Evolutionary conservation across 1,140 invertebrate species (phyloP).

Genomic region (Zeugodacus cucurbitae): DNA sequence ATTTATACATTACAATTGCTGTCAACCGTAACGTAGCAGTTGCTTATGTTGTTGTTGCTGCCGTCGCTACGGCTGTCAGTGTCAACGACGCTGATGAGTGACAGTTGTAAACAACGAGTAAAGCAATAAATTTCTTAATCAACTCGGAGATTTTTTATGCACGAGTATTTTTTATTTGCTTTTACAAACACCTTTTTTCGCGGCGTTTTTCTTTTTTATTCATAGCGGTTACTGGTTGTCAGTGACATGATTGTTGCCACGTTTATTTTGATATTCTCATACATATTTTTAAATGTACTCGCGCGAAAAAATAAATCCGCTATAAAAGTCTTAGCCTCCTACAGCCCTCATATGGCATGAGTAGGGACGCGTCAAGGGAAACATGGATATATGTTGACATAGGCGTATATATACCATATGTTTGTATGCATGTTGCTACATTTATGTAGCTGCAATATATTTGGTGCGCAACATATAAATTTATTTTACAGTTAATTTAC

Average conservation of each 20-base stretch:
- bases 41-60: not conserved
- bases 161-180: not conserved
- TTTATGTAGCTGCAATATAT: not conserved
- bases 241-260: not conserved
- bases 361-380: not conserved
- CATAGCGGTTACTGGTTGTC: not conserved
- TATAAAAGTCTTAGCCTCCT: not conserved
- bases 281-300: not conserved
- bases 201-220: not conserved
- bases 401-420: not conserved
- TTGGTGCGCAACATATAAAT: not conserved
- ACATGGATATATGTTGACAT: no score
- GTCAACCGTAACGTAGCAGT: not conserved
- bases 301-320: not conserved
- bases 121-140: conserved; percentile 39
- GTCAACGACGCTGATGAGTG: conserved; percentile 19
- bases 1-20: conserved; percentile 18
- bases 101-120: conserved; percentile 37
- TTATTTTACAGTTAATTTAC: conserved; percentile 32
- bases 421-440: not conserved
- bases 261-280: not conserved
- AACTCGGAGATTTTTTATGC: conserved; percentile 4
- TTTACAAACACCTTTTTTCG: not conserved
- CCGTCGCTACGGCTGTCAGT: not conserved
- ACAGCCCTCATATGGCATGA: not conserved